Percentiles rank a stretch among this genome's conserved stretches.
Conservation (phyloP, 2,888 invertebrate genomes). For the Plemyria rubiginata region DNA sequence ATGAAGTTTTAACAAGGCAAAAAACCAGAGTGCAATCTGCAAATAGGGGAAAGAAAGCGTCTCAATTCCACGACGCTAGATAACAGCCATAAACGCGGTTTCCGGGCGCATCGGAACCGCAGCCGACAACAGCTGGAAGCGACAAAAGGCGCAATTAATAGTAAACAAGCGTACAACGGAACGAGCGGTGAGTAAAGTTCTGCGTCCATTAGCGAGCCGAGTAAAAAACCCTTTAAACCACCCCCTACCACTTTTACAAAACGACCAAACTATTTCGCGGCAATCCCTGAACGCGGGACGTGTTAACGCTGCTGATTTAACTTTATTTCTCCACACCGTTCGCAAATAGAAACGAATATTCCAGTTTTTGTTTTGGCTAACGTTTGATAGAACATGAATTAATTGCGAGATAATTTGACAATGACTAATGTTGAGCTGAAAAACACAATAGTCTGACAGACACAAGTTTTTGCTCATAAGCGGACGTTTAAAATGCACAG, state of each 20-base stretch:
- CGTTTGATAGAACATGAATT: conserved; percentile 26
- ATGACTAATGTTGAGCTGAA: conserved; percentile 33
- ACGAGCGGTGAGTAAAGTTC: conserved; percentile 65
- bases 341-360: conserved; percentile 48
- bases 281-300: conserved; percentile 63
- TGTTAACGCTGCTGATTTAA: conserved; percentile 73
- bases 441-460: conserved; percentile 38
- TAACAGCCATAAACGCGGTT: conserved; percentile 54
- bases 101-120: conserved; percentile 50
- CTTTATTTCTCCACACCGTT: conserved; percentile 61
- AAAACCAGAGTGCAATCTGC: conserved; percentile 34
- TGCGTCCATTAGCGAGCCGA: conserved; percentile 67
- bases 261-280: conserved; percentile 69
- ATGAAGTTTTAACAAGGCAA: conserved; percentile 35
- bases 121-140: conserved; percentile 63
- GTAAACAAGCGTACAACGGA: conserved; percentile 68
- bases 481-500: conserved; percentile 47
- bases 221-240: conserved; percentile 60
- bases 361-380: conserved; percentile 23
- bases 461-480: conserved; percentile 41
- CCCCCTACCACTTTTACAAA: conserved; percentile 55
- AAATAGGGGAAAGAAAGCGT: conserved; percentile 45
- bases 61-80: conserved; percentile 45
- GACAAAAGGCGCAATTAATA: conserved; percentile 81
- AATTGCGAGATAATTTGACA: conserved; percentile 27